These are phyloP conservation scores for Gobiocypris rarus DNA, from an alignment of 2,113 vertebrate species.

Conservation along the genomic window DNA sequence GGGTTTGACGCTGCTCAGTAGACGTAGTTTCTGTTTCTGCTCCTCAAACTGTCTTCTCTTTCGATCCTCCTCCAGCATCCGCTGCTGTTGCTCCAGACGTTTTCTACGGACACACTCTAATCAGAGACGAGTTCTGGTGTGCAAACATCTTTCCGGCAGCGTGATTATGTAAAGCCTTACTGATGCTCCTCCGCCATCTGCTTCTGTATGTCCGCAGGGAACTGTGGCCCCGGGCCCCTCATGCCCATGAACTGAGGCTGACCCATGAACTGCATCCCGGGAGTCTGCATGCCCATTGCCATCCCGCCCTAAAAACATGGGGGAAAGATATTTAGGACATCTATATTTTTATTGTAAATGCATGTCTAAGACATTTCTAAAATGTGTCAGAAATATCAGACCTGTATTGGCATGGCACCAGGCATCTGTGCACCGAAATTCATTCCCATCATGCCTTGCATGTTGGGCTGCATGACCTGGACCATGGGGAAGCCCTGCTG, in stretches of 20 bases:
- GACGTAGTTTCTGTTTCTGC: slow-evolving; percentile 96
- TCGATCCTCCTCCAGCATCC: slow-evolving; percentile 94
- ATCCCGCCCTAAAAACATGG: slow-evolving; percentile 81
- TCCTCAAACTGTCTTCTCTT: slow-evolving; percentile 98
- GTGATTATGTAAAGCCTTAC: slow-evolving; percentile 76
- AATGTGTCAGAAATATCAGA: slow-evolving; percentile 58
- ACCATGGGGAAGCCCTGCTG: slow-evolving; percentile 88
- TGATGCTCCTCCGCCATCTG: slow-evolving; percentile 97
- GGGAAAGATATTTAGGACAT: neutral
- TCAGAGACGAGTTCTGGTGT: neutral
- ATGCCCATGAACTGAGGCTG: slow-evolving; percentile 91
- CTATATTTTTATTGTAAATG: neutral
- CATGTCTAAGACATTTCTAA: no score
- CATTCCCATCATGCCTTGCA: slow-evolving; percentile 97
- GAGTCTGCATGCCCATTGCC: slow-evolving; percentile 86
- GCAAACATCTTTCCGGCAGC: neutral
- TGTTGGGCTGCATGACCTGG: slow-evolving; percentile 92
- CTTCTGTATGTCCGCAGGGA: slow-evolving; percentile 91
- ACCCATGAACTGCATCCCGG: slow-evolving; percentile 89
- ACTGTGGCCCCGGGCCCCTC: slow-evolving; percentile 85
- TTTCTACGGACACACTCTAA: slow-evolving; percentile 69
- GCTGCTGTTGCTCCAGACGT: slow-evolving; percentile 95
- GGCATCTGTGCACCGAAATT: slow-evolving; percentile 92
- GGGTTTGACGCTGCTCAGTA: slow-evolving; percentile 96
- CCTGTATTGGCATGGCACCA: slow-evolving; percentile 91